phyloP scores from a whole-genome alignment of 2,888 invertebrate genomes.

The Drosophila tripunctata region DNA sequence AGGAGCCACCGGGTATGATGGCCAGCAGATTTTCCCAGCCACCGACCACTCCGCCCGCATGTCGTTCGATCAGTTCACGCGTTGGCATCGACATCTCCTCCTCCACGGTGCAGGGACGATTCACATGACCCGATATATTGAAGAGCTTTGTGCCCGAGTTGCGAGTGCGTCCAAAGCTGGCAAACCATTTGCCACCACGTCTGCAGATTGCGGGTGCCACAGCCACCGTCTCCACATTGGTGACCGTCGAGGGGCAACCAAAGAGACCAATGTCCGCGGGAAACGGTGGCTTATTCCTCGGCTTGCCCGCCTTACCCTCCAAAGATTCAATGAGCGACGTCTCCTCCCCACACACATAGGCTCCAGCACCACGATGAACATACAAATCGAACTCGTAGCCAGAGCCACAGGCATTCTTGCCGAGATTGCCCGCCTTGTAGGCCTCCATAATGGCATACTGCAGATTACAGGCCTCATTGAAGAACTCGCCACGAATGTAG shows the following conservation, averaged over 20 bases:
- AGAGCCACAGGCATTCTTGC: slow-evolving; percentile 85
- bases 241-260: slow-evolving; percentile 98
- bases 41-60: slow-evolving; percentile 97
- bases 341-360: slow-evolving; percentile 91
- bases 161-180: slow-evolving; percentile 95
- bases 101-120: slow-evolving; percentile 97
- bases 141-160: slow-evolving; percentile 95
- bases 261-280: slow-evolving; percentile 99
- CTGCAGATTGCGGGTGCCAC: slow-evolving; percentile 97
- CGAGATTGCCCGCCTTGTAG: slow-evolving; percentile 96
- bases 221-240: slow-evolving; percentile 99
- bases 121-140: slow-evolving; percentile 90
- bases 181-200: slow-evolving; percentile 97
- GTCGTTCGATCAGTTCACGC: slow-evolving; percentile 96
- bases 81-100: slow-evolving; percentile 99
- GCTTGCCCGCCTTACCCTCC: slow-evolving; percentile 98
- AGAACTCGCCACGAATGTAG: slow-evolving; percentile 99
- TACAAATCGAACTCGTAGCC: slow-evolving; percentile 98
- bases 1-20: slow-evolving; percentile 98
- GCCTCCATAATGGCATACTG: slow-evolving; percentile 93
- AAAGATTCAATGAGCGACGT: slow-evolving; percentile 99
- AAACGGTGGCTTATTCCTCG: slow-evolving; percentile 98
- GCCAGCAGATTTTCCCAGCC: slow-evolving; percentile 99
- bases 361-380: slow-evolving; percentile 94
- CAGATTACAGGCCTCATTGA: slow-evolving; percentile 98